phyloP scores from a whole-genome alignment of 2,113 vertebrate species.

The Glaucidium brasilianum region DNA sequence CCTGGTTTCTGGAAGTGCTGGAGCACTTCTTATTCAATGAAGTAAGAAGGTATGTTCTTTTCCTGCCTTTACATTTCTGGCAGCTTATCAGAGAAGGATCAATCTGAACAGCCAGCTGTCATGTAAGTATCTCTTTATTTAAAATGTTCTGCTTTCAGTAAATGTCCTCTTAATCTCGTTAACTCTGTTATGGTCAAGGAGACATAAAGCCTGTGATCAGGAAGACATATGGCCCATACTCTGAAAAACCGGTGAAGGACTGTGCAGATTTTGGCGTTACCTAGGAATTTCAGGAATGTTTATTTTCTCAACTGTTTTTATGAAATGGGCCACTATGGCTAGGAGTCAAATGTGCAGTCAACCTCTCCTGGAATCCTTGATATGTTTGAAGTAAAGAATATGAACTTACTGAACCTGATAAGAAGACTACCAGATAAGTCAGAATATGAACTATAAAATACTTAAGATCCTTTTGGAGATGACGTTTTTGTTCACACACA shows the following conservation, averaged over 20 bases:
- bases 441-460: neutral
- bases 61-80: neutral
- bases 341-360: neutral
- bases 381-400: neutral
- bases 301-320: neutral
- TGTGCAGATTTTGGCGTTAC: neutral
- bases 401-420: neutral
- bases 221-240: neutral
- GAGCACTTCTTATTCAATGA: neutral
- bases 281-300: neutral
- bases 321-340: neutral
- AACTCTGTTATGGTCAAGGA: neutral
- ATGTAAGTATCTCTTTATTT: neutral
- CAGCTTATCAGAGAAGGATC: neutral
- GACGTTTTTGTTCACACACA: neutral
- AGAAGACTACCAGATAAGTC: neutral
- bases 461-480: neutral
- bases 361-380: neutral
- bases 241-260: neutral
- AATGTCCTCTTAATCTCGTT: neutral
- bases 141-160: neutral
- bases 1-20: neutral
- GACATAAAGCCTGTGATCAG: neutral
- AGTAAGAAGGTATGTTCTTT: neutral
- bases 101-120: neutral